A percentile compares a stretch with the other conserved stretches of the same genome.
phyloP scores from a whole-genome alignment of 2,888 invertebrate species.

The Antheraea yamamai region DNA sequence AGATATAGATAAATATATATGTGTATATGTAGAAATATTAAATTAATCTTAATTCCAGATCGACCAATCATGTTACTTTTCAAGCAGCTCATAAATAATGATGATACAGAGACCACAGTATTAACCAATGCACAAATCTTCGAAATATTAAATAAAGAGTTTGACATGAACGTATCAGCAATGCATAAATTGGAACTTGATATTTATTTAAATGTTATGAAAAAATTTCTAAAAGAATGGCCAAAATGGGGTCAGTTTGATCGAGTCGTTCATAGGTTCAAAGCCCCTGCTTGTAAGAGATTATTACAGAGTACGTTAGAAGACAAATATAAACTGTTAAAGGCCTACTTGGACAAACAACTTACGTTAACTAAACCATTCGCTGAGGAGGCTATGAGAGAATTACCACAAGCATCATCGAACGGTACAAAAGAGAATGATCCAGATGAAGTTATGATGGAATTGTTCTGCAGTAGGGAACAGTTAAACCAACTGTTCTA shows the following conservation, averaged over 20 bases:
- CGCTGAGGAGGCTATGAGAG: constrained; percentile 39
- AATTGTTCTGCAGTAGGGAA: constrained; percentile 46
- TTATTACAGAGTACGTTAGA: constrained; percentile 46
- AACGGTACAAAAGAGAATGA: constrained; percentile 26
- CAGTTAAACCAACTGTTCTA: constrained; percentile 52
- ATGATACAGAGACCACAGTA: constrained; percentile 58
- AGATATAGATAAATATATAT: too few relatives aligned
- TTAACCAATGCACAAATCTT: constrained; percentile 63
- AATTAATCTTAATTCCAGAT: constrained; percentile 43
- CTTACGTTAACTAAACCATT: constrained; percentile 43
- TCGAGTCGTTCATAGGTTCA: constrained; percentile 42
- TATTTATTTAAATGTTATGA: constrained; percentile 62
- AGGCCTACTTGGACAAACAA: constrained; percentile 49
- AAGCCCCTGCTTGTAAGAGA: constrained; percentile 33
- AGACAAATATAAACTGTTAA: constrained; percentile 52
- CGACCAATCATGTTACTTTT: constrained; percentile 63
- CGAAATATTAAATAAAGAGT: constrained; percentile 59
- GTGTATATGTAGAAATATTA: neutral
- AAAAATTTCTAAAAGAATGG: constrained; percentile 69
- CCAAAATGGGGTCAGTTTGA: constrained; percentile 69
- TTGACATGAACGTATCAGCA: constrained; percentile 43
- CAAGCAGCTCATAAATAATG: constrained; percentile 52
- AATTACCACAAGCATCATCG: neutral
- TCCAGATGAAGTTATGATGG: constrained; percentile 43
- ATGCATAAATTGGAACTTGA: constrained; percentile 58